Evolutionary conservation across 2,113 vertebrate species (phyloP).

Genomic region (Gobio gobio): DNA sequence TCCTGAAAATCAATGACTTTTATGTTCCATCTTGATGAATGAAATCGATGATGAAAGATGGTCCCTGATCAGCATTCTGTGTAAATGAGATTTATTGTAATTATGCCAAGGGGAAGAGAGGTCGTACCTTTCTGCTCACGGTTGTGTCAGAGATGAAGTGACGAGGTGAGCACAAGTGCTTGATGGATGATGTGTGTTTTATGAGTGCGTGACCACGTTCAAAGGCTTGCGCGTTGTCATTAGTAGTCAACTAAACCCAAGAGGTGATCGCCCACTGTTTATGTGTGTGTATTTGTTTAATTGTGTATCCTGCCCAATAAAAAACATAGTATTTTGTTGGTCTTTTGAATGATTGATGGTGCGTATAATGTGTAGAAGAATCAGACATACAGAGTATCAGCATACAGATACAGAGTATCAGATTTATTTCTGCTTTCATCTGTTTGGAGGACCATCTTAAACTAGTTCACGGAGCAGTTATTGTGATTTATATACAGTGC

Average conservation of each 20-base stretch:
- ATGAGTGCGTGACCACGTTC: not conserved
- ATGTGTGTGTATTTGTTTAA: not conserved
- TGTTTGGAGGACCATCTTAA: not conserved
- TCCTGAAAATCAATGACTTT: not conserved
- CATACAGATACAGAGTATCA: not conserved
- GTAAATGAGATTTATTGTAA: slow-evolving; percentile 1
- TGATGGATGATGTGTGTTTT: slow-evolving; percentile 36
- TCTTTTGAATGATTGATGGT: slow-evolving; percentile 1
- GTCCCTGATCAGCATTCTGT: slow-evolving; percentile 40
- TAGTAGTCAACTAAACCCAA: not conserved
- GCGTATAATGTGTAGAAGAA: not conserved
- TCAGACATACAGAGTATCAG: not conserved
- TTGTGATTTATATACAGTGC: not conserved
- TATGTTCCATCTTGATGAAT: slow-evolving; percentile 25
- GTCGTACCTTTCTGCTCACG: not conserved
- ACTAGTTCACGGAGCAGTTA: not conserved
- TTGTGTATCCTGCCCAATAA: not conserved
- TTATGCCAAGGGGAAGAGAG: slow-evolving; percentile 5
- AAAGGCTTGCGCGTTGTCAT: not conserved
- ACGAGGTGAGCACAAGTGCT: slow-evolving; percentile 16
- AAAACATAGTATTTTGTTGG: not conserved
- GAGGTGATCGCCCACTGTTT: not conserved
- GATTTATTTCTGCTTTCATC: not conserved
- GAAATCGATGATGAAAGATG: slow-evolving; percentile 39
- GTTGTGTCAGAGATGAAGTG: slow-evolving; percentile 22